Base-by-base conservation (phyloP, 2,888 invertebrate species). In the Spisula subtruncata region DNA sequence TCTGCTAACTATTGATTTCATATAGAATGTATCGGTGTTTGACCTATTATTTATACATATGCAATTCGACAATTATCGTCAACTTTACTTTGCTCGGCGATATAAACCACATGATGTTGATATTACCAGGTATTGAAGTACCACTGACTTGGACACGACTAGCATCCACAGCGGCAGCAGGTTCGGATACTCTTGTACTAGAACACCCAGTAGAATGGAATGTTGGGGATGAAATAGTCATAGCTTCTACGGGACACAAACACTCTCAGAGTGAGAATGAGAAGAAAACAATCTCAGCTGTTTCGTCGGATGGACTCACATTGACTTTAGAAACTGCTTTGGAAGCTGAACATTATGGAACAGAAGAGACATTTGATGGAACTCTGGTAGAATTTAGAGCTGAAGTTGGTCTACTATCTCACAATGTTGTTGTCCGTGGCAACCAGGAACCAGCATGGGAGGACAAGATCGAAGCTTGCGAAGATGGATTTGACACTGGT, bases 401-500 rank as follows among this genome's bases (percentile, higher is more conserved):
- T 2, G 96, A 96, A 86, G 96, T 96, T 54, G 96, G 96, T 10
- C 89, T 96, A 41, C 89, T 96, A 25, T 95, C 95, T 0, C 94
- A 94, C 75, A 96, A 96, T 90, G 94, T 96, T 8, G 91, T 94
- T 41, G 94, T 96, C 32, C 87, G 95, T 54, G 96, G 96, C n/a
- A 93, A 93, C 48, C 90, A 92, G 32, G 92, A 96, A 54, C 86
- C 87, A 16, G 92, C 94, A n/a, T 96, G 96, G 95, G 89, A 93
- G 46, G 94, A 94, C 0, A 89, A 91, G 46, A 96, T 96, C 48
- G 92, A 94, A 60, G 96, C 96, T 0, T 96, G 96, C 92, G 93
- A 94, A 6, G 94, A 88, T 25, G 96, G 96, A 1, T 96, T 96
- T 91, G 92, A 96, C 86, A 94, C 96, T 85, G 96, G 96, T 96